A percentile compares a stretch with the other conserved stretches of the same genome.
These are phyloP conservation scores for Australoheros facetus DNA, from an alignment of 2,797 vertebrate species.

Conservation along the genomic window DNA sequence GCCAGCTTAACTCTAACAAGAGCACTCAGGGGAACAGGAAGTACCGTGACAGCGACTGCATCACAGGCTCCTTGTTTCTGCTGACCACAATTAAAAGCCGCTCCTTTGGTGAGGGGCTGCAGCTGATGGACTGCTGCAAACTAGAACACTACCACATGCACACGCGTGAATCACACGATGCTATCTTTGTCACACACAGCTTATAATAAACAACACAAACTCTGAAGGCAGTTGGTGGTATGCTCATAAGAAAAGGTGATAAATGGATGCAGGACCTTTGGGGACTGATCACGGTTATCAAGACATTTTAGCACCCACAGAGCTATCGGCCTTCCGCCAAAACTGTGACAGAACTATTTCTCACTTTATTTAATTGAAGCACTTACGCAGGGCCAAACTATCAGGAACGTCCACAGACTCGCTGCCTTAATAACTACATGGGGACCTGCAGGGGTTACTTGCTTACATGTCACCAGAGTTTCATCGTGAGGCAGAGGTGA, in stretches of 20 bases:
- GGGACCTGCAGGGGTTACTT: background rate
- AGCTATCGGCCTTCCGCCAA: background rate
- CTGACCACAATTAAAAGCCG: background rate
- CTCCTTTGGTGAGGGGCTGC: background rate
- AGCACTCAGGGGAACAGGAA: background rate
- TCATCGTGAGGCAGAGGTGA: background rate
- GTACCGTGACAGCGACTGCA: background rate
- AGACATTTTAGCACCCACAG: background rate
- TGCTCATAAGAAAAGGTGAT: too few species aligned
- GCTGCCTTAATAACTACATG: background rate
- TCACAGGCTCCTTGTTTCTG: background rate
- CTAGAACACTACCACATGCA: background rate
- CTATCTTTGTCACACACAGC: background rate
- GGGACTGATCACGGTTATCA: too few species aligned
- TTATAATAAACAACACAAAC: background rate
- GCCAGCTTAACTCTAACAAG: background rate
- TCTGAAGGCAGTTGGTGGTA: too few species aligned
- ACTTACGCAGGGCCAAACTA: background rate
- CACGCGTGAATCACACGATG: too few species aligned
- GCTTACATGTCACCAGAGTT: background rate
- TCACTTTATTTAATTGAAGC: background rate
- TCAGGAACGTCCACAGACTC: background rate
- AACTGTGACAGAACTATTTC: background rate
- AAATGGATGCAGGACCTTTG: too few species aligned
- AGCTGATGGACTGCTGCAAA: constrained; percentile 8